Percentiles rank a stretch among this genome's conserved stretches.
phyloP scores from a whole-genome alignment of 2,113 vertebrate genomes.

The Erythrolamprus reginae region DNA sequence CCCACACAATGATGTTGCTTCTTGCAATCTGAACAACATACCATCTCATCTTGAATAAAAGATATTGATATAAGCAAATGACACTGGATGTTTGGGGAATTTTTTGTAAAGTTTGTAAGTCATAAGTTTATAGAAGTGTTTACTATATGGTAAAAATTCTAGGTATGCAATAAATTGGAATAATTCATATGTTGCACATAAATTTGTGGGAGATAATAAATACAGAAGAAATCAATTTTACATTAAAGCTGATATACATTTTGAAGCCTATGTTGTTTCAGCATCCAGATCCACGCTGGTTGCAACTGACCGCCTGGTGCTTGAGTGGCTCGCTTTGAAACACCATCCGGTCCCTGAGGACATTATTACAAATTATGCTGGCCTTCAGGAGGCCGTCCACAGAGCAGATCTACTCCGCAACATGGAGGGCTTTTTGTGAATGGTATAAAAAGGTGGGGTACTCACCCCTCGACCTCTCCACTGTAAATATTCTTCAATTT shows the following conservation, averaged over 20 bases:
- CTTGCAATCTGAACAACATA: not conserved
- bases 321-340: too few species aligned
- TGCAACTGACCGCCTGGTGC: too few species aligned
- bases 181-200: not conserved
- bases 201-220: not conserved
- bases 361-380: too few species aligned
- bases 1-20: not conserved
- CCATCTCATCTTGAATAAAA: not conserved
- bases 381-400: too few species aligned
- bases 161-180: not conserved
- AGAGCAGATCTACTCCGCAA: too few species aligned
- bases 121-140: not conserved
- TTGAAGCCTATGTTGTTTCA: not conserved
- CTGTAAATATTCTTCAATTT: too few species aligned
- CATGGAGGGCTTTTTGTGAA: too few species aligned
- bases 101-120: not conserved
- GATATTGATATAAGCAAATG: not conserved
- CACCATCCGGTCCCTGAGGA: too few species aligned
- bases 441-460: too few species aligned
- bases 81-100: not conserved
- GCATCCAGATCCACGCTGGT: too few species aligned
- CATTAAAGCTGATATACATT: not conserved
- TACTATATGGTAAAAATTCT: not conserved
- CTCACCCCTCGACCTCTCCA: too few species aligned
- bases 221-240: not conserved